A percentile compares a stretch with the other conserved stretches of the same genome.
phyloP scores from a whole-genome alignment of 1,140 invertebrate genomes.

The Monochamus saltuarius region DNA sequence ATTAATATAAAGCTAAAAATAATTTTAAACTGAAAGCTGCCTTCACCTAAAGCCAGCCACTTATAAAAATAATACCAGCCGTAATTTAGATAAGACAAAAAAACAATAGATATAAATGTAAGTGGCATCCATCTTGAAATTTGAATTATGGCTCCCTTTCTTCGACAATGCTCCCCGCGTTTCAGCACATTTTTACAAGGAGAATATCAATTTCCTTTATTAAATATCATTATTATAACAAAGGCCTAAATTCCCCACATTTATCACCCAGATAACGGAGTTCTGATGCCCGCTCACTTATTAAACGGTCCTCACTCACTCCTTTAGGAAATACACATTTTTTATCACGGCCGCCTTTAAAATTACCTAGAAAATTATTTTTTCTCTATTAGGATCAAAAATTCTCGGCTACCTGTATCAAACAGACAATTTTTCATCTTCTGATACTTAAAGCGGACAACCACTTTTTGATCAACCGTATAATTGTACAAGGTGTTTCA shows the following conservation, averaged over 20 bases:
- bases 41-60: no score
- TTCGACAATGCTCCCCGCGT: slow-evolving; percentile 27
- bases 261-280: slow-evolving; percentile 37
- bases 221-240: slow-evolving; percentile 41
- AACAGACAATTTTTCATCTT: no score
- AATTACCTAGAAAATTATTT: no score
- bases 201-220: slow-evolving; percentile 41
- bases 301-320: slow-evolving; percentile 2
- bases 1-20: no score
- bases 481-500: no score
- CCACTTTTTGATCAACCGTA: no score
- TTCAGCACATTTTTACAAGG: slow-evolving; percentile 38
- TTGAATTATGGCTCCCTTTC: slow-evolving; percentile 23
- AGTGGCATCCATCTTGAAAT: slow-evolving; percentile 32
- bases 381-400: no score
- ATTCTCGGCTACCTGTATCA: no score
- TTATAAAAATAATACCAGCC: slow-evolving; percentile 16
- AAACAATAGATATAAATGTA: slow-evolving; percentile 33
- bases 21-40: no score
- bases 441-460: no score
- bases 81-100: slow-evolving; percentile 26
- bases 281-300: slow-evolving; percentile 21
- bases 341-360: no score
- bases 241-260: slow-evolving; percentile 33
- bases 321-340: no score